Conservation (phyloP, 1,140 invertebrate species). For the Glossosoma conforme region DNA sequence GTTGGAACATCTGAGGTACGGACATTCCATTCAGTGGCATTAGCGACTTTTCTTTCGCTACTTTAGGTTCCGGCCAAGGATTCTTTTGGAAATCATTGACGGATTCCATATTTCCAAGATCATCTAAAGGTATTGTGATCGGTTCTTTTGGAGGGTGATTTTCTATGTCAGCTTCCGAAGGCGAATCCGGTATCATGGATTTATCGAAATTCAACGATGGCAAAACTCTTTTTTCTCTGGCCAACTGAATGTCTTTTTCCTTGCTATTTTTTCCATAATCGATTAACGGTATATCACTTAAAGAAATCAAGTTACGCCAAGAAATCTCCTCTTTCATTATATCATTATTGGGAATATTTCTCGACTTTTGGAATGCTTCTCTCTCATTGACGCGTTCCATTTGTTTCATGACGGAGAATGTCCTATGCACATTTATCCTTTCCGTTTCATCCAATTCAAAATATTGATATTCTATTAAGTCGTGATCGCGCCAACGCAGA, state of each 20-base stretch:
- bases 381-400: constrained; percentile 82
- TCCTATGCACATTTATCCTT: constrained; percentile 88
- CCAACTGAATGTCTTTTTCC: constrained; percentile 81
- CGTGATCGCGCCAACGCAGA: constrained; percentile 78
- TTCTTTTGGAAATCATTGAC: constrained; percentile 68
- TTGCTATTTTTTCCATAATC: constrained; percentile 72
- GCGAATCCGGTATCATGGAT: constrained; percentile 79
- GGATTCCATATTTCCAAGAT: constrained; percentile 74
- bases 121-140: constrained; percentile 80
- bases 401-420: constrained; percentile 88
- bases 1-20: constrained; percentile 46
- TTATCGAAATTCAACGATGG: constrained; percentile 82
- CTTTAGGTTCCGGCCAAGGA: constrained; percentile 79
- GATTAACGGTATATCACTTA: constrained; percentile 56
- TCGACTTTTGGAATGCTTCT: constrained; percentile 69
- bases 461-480: constrained; percentile 76
- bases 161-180: constrained; percentile 81
- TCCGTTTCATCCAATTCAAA: constrained; percentile 94
- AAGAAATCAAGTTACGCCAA: constrained; percentile 64
- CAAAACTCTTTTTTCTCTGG: constrained; percentile 75
- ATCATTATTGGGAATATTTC: constrained; percentile 72
- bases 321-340: constrained; percentile 70
- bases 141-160: constrained; percentile 69
- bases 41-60: constrained; percentile 43
- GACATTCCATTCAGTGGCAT: constrained; percentile 34